A percentile compares a stretch with the other conserved stretches of the same genome.
Conservation (phyloP, 2,888 invertebrate genomes). For the Hemistola chrysoprasaria region DNA sequence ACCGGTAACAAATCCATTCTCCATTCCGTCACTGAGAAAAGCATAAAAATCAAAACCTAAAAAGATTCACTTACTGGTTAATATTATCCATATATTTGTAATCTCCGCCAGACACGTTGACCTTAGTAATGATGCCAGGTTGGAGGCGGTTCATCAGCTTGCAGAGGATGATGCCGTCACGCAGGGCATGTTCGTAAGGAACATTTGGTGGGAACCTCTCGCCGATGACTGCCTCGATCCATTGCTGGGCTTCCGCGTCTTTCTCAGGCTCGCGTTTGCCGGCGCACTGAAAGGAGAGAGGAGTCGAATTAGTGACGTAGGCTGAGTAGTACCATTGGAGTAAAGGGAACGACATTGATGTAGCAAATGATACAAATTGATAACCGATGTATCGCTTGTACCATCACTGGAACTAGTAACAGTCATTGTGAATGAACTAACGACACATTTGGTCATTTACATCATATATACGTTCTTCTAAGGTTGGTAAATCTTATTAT, state of each 20-base stretch:
- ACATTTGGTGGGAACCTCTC: conserved; percentile 87
- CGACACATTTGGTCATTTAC: too few relatives aligned
- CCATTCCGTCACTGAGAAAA: too few relatives aligned
- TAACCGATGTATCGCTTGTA: too few relatives aligned
- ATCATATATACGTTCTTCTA: too few relatives aligned
- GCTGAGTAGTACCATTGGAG: too few relatives aligned
- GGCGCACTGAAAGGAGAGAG: conserved; percentile 84
- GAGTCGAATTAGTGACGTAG: neutral
- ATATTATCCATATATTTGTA: conserved; percentile 99
- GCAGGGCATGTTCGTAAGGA: conserved; percentile 89
- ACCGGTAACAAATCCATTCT: too few relatives aligned
- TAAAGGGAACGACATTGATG: too few relatives aligned
- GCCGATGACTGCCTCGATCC: conserved; percentile 92
- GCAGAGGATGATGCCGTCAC: conserved; percentile 93
- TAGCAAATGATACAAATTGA: too few relatives aligned
- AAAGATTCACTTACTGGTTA: conserved; percentile 86
- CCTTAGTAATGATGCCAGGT: conserved; percentile 92
- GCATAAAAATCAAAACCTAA: neutral
- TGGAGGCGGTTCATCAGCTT: conserved; percentile 94
- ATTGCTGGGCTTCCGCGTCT: conserved; percentile 90
- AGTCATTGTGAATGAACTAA: too few relatives aligned
- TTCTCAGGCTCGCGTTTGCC: conserved; percentile 91
- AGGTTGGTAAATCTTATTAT: too few relatives aligned
- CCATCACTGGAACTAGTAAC: too few relatives aligned
- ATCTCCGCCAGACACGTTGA: conserved; percentile 92